Percentiles rank a stretch among this genome's conserved stretches.
Conservation (phyloP, 2,888 invertebrate genomes). For the Toxonevra muliebris region DNA sequence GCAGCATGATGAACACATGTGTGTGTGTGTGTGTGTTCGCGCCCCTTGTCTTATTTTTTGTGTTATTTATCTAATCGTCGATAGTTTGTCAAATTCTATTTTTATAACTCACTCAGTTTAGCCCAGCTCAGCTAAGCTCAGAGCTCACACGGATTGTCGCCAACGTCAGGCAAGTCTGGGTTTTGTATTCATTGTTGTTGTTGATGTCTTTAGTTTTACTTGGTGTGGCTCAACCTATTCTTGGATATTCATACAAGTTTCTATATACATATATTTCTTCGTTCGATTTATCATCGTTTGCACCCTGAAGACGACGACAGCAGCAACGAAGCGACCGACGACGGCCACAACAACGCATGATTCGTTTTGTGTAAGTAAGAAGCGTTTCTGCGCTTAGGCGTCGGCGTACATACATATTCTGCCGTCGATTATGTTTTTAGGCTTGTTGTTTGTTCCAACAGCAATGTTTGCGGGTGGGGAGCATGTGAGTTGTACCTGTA, state of each 20-base stretch:
- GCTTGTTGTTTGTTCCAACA: not conserved
- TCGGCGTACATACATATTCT: conserved; percentile 19
- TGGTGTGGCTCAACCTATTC: conserved; percentile 18
- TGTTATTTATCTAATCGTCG: conserved; percentile 35
- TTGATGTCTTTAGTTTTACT: not conserved
- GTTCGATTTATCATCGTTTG: conserved; percentile 9
- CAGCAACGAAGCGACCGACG: not conserved
- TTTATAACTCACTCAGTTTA: conserved; percentile 39
- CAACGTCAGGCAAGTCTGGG: conserved; percentile 13
- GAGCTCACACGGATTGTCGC: not conserved
- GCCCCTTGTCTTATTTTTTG: conserved; percentile 15
- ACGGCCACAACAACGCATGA: conserved; percentile 31
- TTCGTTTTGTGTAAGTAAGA: conserved; percentile 36
- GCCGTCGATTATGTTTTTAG: conserved; percentile 2
- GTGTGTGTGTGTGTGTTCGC: conserved; percentile 8
- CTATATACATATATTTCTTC: conserved; percentile 3
- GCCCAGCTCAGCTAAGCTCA: not conserved
- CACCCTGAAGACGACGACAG: conserved; percentile 10
- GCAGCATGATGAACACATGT: not conserved
- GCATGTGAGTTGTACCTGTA: not conserved
- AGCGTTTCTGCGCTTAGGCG: conserved; percentile 10
- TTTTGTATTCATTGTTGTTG: not conserved
- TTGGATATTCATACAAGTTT: conserved; percentile 38
- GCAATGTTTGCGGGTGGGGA: not conserved
- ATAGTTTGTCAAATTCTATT: conserved; percentile 43